Evolutionary conservation across 2,113 vertebrate species (phyloP).

Genomic region (chimpanzee (Pan troglodytes)): NHGRI_mPanTro3-v2.1_pri NC_072402.2:19280501-19281000

Average conservation of each 20-base stretch:
- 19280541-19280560: background rate
- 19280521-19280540: background rate
- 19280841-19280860: no score
- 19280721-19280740: background rate
- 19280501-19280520: background rate
- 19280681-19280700: background rate
- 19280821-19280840: no score
- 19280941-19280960: no score
- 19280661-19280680: background rate
- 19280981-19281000: no score
- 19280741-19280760: background rate
- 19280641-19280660: no score
- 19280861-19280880: no score
- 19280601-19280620: background rate
- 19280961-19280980: no score
- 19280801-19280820: no score
- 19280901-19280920: no score
- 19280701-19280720: background rate
- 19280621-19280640: no score
- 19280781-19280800: background rate
- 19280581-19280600: background rate
- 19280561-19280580: fast-evolving
- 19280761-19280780: background rate
- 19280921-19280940: no score
- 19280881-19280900: no score